Conservation (phyloP, 1,140 invertebrate species). For the Tetragnatha versicolor region DNA sequence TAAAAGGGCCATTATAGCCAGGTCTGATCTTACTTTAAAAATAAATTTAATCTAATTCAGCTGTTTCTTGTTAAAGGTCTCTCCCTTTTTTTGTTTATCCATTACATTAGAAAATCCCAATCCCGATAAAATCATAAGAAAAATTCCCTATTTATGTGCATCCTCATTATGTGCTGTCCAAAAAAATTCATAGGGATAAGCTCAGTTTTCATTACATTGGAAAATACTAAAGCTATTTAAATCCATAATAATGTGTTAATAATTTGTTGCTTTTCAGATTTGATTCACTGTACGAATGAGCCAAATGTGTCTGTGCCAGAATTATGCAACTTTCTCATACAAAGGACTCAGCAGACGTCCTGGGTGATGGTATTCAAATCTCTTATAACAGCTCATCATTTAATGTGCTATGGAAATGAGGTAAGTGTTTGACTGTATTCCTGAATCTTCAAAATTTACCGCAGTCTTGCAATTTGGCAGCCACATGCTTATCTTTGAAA, state of each 20-base stretch:
- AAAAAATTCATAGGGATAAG: neutral
- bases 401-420: constrained; percentile 99
- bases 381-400: constrained; percentile 96
- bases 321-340: constrained; percentile 96
- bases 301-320: constrained; percentile 99
- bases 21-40: no score
- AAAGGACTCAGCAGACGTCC: constrained; percentile 94
- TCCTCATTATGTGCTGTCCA: neutral
- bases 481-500: no score
- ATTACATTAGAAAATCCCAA: no score
- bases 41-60: no score
- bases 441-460: no score
- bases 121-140: neutral
- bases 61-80: no score
- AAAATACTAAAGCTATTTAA: no score
- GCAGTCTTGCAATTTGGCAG: no score
- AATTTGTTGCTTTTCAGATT: constrained; percentile 76
- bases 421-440: constrained; percentile 71
- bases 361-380: constrained; percentile 99
- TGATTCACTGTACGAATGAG: constrained; percentile 99
- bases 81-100: no score
- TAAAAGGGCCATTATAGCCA: no score
- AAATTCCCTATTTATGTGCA: neutral
- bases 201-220: no score
- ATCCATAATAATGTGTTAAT: no score